Evolutionary conservation across 2,797 vertebrate species (phyloP), one percentile per base, ranked within the genome.

Genomic region (Oreonectes daqikongensis): DNA sequence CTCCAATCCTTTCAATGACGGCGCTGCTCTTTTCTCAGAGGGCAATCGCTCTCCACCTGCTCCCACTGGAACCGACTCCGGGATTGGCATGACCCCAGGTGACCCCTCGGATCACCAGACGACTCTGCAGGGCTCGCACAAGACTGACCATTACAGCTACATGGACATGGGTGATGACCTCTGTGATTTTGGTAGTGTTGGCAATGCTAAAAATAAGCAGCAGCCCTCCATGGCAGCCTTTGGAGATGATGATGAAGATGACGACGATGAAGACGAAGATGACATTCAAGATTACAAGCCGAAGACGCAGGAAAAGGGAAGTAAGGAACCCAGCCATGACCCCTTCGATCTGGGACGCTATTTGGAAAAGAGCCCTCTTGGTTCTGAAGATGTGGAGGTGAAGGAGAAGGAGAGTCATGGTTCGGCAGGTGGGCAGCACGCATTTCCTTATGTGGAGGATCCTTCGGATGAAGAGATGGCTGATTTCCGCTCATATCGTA

Each of bases 111-210:
- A 92, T 0, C 94, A 97, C 55, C 86, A 94, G 20, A 95, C 93
- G 87, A 94, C 92, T 75, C 89, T 96, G 85, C 85, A 92, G 72
- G 88, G 92, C 74, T 93, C 93, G 46, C 94, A 96, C 86, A 98
- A 97, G 91, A 90, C 88, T 52, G 96, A 98, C 85, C 89, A 91
- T 78, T 98, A 94, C 88, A 98, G 96, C 91, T 99, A 99, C 89
- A 99, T 99, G 92, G 97, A 99, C 85, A 96, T 99, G 84, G 94
- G 95, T 75, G 95, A 96, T 77, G 88, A 78, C 44, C 71, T 80
- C 28, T 67, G 64, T 69, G 79, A 73, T 57, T 66, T 75, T 9
- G 38, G 61, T 15, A 67, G 70, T 46, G 20, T 65, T 30, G 28
- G 50, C 22, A 65, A 15, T 20, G 12, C 30, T 48, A 81, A 69